These are phyloP conservation scores for Nematolebias whitei DNA, from an alignment of 2,113 vertebrate genomes.

Conservation along the genomic window DNA sequence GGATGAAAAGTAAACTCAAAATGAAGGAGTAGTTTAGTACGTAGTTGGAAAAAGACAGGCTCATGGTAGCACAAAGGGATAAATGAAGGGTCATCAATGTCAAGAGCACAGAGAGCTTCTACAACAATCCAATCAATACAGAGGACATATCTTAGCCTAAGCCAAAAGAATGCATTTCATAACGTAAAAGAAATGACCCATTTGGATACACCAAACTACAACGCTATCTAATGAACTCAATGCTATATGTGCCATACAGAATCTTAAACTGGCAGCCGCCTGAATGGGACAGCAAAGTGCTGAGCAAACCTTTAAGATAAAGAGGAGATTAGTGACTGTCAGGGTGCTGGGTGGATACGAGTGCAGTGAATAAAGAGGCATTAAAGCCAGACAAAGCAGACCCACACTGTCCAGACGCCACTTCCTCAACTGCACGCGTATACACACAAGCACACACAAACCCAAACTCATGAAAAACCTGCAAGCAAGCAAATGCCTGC, in stretches of 20 bases:
- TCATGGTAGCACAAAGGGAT: neutral
- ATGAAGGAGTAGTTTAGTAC: too few relatives aligned
- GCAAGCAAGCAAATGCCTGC: constrained; percentile 58
- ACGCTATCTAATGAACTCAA: constrained; percentile 19
- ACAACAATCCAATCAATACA: neutral
- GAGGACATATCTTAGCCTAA: neutral
- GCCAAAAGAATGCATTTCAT: neutral
- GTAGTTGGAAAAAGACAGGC: neutral
- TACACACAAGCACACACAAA: constrained; percentile 4
- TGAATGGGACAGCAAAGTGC: constrained; percentile 64
- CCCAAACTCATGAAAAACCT: constrained; percentile 28
- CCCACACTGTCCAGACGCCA: constrained; percentile 59
- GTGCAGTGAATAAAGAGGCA: constrained; percentile 64
- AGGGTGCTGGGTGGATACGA: constrained; percentile 50
- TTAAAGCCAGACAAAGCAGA: constrained; percentile 68
- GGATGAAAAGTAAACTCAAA: too few relatives aligned
- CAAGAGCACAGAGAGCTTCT: neutral
- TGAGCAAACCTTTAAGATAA: constrained; percentile 74
- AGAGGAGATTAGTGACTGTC: constrained; percentile 71
- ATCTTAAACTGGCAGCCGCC: constrained; percentile 36
- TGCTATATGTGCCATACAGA: constrained; percentile 10
- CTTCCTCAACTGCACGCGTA: constrained; percentile 45
- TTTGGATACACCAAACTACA: neutral
- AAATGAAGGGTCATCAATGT: neutral
- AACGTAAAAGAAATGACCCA: neutral